Conservation (phyloP, 2,113 vertebrate species). For the Phalacrocorax carbo region DNA sequence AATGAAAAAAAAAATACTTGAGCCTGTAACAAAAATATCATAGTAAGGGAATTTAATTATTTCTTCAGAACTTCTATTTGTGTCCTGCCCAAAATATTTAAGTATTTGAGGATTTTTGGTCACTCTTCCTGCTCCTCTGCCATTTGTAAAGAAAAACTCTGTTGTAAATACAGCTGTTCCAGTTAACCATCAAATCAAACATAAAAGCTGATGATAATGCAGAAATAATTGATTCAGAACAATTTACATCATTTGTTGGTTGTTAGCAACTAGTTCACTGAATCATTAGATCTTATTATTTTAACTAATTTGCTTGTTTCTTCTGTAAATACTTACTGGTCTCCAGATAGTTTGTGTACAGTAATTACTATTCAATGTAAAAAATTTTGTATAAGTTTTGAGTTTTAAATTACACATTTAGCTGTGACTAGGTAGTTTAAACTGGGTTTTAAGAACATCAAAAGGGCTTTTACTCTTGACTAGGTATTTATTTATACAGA, state of each 20-base stretch:
- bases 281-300: background rate
- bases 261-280: background rate
- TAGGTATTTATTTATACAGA: background rate
- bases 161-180: background rate
- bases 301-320: background rate
- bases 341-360: background rate
- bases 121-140: background rate
- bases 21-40: background rate
- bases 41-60: background rate
- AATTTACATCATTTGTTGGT: background rate
- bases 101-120: background rate
- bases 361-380: background rate
- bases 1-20: background rate
- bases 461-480: background rate
- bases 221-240: background rate
- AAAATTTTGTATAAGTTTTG: background rate
- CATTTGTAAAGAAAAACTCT: background rate
- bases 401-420: background rate
- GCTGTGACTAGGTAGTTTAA: background rate
- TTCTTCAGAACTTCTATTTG: background rate
- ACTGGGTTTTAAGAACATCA: background rate
- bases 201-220: background rate
- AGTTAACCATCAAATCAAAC: background rate
- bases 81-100: background rate
- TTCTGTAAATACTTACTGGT: background rate